Evolutionary conservation across 2,797 vertebrate species (phyloP).

Genomic region (Myotis vivesi): DNA sequence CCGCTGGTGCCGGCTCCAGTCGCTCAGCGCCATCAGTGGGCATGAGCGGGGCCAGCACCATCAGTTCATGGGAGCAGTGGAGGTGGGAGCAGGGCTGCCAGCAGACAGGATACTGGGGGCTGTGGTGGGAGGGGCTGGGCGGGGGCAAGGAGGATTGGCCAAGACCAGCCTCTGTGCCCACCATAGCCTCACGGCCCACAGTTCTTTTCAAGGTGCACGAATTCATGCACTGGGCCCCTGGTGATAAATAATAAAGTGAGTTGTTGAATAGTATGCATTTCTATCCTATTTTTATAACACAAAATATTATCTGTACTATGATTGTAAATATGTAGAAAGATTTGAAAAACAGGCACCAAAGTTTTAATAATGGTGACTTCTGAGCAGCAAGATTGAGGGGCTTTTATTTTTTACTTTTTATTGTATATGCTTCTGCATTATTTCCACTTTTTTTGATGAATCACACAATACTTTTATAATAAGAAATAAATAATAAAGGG

Average conservation of each 20-base stretch:
- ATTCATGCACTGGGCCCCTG: too few relatives aligned
- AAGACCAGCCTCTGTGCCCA: too few relatives aligned
- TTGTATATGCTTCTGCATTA: neutral
- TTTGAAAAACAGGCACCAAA: neutral
- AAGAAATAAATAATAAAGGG: neutral
- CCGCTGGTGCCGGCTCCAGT: accelerated
- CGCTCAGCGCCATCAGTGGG: too few relatives aligned
- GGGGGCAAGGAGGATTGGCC: too few relatives aligned
- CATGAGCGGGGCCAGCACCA: too few relatives aligned
- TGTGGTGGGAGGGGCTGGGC: too few relatives aligned
- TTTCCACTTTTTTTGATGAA: neutral
- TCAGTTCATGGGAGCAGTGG: too few relatives aligned
- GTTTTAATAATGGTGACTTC: neutral
- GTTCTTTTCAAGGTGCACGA: too few relatives aligned
- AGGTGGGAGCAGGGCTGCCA: too few relatives aligned
- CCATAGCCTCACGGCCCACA: too few relatives aligned
- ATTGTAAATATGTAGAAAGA: neutral
- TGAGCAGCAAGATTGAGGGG: neutral
- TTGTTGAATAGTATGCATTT: neutral
- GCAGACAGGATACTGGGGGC: too few relatives aligned
- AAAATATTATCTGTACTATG: neutral
- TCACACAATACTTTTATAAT: neutral
- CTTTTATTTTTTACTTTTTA: neutral
- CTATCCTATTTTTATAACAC: neutral
- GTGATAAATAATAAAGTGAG: neutral